Evolutionary conservation across 2,888 invertebrate species (phyloP), one percentile per base, ranked within the genome.

Genomic region (Meteorus cinctellus): DNA sequence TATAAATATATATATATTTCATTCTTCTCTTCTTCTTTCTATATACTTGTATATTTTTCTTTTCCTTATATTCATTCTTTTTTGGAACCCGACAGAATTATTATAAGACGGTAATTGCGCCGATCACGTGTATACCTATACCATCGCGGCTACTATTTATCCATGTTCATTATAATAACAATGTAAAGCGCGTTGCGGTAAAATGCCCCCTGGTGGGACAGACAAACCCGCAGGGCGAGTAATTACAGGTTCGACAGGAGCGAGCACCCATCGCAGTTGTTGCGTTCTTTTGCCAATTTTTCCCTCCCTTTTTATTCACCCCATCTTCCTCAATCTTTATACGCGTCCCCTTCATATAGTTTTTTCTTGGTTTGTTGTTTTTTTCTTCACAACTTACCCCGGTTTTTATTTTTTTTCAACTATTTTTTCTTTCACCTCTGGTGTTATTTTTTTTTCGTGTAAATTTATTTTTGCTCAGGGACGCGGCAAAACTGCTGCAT

Each of bases 111-210:
- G 87, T 88, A 89, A 89, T 89, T 89, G 88, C 89, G 84, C 84
- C 86, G 85, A 88, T 88, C 87, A 88, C 87, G 88, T 77, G 74
- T 65, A 68, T 87, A 87, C 83, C 84, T 65, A 68, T 87, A 87
- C 83, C 84, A 82, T 85, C 87, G 86, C 19, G 87, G 86, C 87
- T 85, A 75, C 86, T 89, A 87, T 87, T 87, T 88, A 88, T 88
- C 86, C 85, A 84, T 85, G 84, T 86, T 87, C 88, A 88, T 89
- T 88, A 88, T 89, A 89, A 89, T 89, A 89, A 89, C 88, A 89
- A 88, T 88, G 86, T 86, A 87, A 87, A 83, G 84, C 83, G 82
- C 81, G 81, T 81, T 80, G 78, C 74, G 69, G 80, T 77, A 77
- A 79, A 78, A 76, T 80, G 72, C 70, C 74, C 71, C 72, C 75